Base-by-base conservation (phyloP, 2,888 invertebrate species). In the Tinea trinotella region DNA sequence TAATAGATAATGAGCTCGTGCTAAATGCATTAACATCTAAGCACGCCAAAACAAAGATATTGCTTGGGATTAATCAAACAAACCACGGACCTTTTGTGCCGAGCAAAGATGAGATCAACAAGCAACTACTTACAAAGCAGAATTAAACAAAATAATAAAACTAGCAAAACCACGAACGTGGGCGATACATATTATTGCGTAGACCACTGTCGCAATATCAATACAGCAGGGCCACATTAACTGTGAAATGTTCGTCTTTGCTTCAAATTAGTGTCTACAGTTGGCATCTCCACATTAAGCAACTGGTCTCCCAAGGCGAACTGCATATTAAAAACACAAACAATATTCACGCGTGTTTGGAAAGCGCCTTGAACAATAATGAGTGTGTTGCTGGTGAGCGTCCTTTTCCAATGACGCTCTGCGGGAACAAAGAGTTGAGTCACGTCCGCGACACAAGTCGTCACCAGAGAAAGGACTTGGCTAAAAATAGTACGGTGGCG, bases 381-480 rank as follows among this genome's bases (percentile, higher is more conserved):
- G 40, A 40, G 30, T 7, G 30, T 7, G 30, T 4, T 30, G 3
- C 22, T 30, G 30, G 30, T 7, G n/a, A n/a, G 30, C 40, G 40
- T 40, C 40, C 40, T 40, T 12, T 46, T 24, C 24, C 50, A 19
- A 48, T 13, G 13, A 18, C 48, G 4, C 3, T 10, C 12, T 9
- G 2, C 67, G 67, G 72, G 70, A 75, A 79, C 77, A 79, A 81
- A 81, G 80, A 77, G 74, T 74, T 79, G 76, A 81, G 70, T 82
- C 79, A 81, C 68, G 78, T 76, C 77, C 78, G 73, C 12, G 72
- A 68, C 69, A 69, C 64, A 66, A 65, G 15, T 19, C 48, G 35
- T 19, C 35, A 65, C 59, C 65, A 67, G 74, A 77, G 79, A 78
- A 79, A 78, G 78, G 76, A 78, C 69, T 61, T 58, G 66, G 71